Evolutionary conservation across 2,888 invertebrate genomes (phyloP).

Genomic region (Lasioglossum vierecki): DNA sequence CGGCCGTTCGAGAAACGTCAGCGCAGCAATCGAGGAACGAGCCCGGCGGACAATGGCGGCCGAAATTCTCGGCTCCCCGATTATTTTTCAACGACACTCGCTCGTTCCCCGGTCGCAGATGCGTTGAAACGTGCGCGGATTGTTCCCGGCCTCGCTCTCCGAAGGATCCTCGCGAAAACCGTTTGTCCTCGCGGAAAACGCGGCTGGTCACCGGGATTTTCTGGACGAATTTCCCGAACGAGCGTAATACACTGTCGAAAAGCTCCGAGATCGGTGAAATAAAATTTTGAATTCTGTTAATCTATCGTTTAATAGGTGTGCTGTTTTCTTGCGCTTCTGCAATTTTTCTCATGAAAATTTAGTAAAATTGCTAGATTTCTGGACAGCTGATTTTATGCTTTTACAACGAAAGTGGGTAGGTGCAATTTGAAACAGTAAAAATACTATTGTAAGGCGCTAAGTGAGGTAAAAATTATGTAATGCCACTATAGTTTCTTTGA

Average conservation of each 20-base stretch:
- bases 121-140: slow-evolving; percentile 19
- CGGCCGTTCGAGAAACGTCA: slow-evolving; percentile 29
- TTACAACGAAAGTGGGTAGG: too few species aligned
- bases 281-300: neutral
- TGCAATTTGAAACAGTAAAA: too few species aligned
- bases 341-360: too few species aligned
- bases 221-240: slow-evolving; percentile 26
- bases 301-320: too few species aligned
- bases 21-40: slow-evolving; percentile 21
- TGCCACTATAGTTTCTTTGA: too few species aligned
- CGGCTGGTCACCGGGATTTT: slow-evolving; percentile 33
- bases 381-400: too few species aligned
- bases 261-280: neutral
- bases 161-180: slow-evolving; percentile 9
- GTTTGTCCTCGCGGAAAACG: neutral
- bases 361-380: too few species aligned
- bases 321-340: too few species aligned
- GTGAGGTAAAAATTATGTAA: too few species aligned
- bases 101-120: neutral
- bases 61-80: slow-evolving; percentile 26
- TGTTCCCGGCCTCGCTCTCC: neutral
- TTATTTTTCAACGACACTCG: slow-evolving; percentile 43
- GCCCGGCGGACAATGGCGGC: slow-evolving; percentile 25
- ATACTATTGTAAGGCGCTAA: neutral
- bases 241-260: slow-evolving; percentile 14